These are phyloP conservation scores for Micromys minutus DNA, from an alignment of 2,113 vertebrate species.

Conservation along the genomic window DNA sequence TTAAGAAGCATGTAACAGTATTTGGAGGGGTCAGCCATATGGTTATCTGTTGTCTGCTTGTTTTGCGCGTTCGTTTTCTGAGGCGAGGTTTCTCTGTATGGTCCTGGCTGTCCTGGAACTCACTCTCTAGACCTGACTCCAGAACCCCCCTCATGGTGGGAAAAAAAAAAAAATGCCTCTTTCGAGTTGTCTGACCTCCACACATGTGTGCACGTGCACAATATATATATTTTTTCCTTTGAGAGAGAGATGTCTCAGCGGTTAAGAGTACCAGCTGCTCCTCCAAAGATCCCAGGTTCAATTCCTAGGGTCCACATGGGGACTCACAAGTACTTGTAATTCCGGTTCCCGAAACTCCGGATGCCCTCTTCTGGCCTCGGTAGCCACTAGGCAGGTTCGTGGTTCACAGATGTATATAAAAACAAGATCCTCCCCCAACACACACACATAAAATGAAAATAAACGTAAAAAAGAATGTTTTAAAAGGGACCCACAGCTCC, in stretches of 20 bases:
- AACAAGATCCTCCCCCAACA: background rate
- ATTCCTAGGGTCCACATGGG: background rate
- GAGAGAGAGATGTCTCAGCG: background rate
- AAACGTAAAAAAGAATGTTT: background rate
- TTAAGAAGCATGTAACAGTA: background rate
- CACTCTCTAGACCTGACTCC: background rate
- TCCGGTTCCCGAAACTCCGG: background rate
- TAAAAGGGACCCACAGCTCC: background rate
- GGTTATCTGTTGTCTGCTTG: background rate
- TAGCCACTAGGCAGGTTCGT: background rate
- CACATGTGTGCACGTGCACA: background rate
- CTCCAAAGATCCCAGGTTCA: background rate
- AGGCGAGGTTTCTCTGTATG: background rate
- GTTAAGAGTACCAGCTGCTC: background rate
- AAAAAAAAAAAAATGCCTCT: background rate
- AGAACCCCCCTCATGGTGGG: background rate
- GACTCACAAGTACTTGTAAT: background rate
- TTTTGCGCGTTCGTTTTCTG: background rate
- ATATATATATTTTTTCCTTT: background rate
- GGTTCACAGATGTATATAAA: background rate
- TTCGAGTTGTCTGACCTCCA: background rate
- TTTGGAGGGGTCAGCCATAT: background rate
- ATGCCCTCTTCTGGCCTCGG: background rate
- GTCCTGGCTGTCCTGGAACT: background rate
- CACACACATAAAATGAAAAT: background rate